Conservation (phyloP, 2,113 vertebrate species). For the Pseudopodoces humilis region DNA sequence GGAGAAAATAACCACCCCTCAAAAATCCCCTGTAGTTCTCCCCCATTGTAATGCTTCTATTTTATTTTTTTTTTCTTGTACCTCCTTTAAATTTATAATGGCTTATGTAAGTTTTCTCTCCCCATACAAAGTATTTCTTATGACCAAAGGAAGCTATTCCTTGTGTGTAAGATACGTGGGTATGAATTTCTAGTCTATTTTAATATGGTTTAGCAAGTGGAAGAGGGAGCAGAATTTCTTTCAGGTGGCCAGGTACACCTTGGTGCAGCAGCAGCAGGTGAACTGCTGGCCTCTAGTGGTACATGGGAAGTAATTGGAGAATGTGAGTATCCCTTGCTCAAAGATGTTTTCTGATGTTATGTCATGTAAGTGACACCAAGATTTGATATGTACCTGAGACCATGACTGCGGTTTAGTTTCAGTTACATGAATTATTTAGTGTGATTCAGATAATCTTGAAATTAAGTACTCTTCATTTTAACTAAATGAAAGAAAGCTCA, state of each 20-base stretch:
- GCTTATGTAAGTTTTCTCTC: not conserved
- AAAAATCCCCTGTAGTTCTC: not conserved
- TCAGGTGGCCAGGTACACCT: not conserved
- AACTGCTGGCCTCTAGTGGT: constrained; percentile 54
- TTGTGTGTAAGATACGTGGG: not conserved
- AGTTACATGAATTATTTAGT: not conserved
- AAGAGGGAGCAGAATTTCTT: not conserved
- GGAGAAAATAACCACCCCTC: too few species aligned
- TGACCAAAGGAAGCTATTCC: not conserved
- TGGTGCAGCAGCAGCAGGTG: not conserved
- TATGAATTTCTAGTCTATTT: not conserved
- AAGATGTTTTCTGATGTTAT: not conserved
- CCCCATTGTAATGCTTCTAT: not conserved
- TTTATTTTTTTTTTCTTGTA: not conserved
- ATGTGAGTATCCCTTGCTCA: not conserved
- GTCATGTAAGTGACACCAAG: not conserved
- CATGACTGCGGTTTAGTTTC: not conserved
- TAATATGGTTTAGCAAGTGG: not conserved
- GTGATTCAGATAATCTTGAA: not conserved
- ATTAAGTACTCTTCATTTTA: not conserved
- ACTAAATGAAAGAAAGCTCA: not conserved
- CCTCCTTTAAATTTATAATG: not conserved
- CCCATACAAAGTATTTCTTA: not conserved
- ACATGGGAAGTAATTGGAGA: not conserved
- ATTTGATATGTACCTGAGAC: not conserved